phyloP scores from a whole-genome alignment of 2,113 vertebrate genomes.

The Bostrychus sinensis region DNA sequence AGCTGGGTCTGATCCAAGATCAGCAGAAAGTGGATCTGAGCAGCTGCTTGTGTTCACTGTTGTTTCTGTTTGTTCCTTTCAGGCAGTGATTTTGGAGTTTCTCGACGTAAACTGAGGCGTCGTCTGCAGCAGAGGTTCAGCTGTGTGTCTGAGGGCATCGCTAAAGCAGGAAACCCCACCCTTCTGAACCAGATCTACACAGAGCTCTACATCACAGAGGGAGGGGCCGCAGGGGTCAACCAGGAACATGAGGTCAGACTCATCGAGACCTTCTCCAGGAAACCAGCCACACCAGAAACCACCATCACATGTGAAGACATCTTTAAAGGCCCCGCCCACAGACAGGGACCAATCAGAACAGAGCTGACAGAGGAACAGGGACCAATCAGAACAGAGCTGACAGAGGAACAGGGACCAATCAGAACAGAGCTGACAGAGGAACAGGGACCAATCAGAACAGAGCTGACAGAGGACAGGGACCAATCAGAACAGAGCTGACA shows the following conservation, averaged over 20 bases:
- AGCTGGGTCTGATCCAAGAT: too few relatives aligned
- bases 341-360: neutral
- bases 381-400: neutral
- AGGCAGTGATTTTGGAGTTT: too few relatives aligned
- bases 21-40: too few relatives aligned
- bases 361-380: too few relatives aligned
- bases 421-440: too few relatives aligned
- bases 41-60: too few relatives aligned
- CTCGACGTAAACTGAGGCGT: neutral
- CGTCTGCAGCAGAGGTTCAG: neutral
- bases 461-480: too few relatives aligned
- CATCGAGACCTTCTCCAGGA: neutral
- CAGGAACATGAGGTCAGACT: conserved; percentile 4
- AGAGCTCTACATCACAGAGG: conserved; percentile 46
- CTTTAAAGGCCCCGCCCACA: neutral
- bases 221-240: neutral
- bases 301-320: neutral
- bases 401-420: too few relatives aligned
- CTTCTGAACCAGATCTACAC: conserved; percentile 38
- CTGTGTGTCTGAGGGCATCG: conserved; percentile 5
- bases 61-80: too few relatives aligned
- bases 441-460: too few relatives aligned
- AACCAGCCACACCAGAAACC: neutral
- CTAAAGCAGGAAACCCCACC: conserved; percentile 12
- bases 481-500: too few relatives aligned